Evolutionary conservation across 1,140 invertebrate species (phyloP).

Genomic region (Popillia japonica): DNA sequence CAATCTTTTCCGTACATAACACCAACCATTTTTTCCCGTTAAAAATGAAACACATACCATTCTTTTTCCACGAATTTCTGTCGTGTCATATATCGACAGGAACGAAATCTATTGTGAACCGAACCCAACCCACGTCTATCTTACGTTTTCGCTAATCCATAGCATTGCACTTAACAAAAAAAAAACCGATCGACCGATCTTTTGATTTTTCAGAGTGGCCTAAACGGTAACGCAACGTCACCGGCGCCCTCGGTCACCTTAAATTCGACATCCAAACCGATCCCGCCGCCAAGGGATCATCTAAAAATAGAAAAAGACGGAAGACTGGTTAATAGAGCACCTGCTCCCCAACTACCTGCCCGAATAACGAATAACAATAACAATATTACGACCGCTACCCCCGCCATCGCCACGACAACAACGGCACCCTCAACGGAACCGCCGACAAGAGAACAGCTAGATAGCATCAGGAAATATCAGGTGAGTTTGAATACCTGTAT

Average conservation of each 20-base stretch:
- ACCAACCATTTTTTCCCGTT: background rate
- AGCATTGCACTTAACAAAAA: background rate
- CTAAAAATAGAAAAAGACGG: slow-evolving; percentile 69
- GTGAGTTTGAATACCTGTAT: slow-evolving; percentile 62
- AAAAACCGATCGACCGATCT: background rate
- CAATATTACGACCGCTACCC: slow-evolving; percentile 60
- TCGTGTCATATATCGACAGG: background rate
- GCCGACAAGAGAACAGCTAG: slow-evolving; percentile 83
- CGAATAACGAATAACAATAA: slow-evolving; percentile 64
- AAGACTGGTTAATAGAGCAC: slow-evolving; percentile 69
- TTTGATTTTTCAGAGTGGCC: slow-evolving; percentile 57
- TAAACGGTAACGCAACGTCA: slow-evolving; percentile 61
- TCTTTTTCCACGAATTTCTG: background rate
- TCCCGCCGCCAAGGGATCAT: slow-evolving; percentile 79
- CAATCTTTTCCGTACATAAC: background rate
- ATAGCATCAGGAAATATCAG: slow-evolving; percentile 91
- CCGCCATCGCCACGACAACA: slow-evolving; percentile 55
- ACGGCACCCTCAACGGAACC: slow-evolving; percentile 61
- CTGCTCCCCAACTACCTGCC: slow-evolving; percentile 76
- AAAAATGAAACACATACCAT: background rate
- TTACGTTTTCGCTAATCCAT: background rate
- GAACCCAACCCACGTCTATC: background rate
- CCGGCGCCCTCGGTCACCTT: slow-evolving; percentile 41
- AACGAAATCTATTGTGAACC: background rate
- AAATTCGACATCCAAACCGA: slow-evolving; percentile 64